A percentile compares a stretch with the other conserved stretches of the same genome.
These are phyloP conservation scores for Rhinella marina DNA, from an alignment of 2,797 vertebrate genomes.

Conservation along the genomic window DNA sequence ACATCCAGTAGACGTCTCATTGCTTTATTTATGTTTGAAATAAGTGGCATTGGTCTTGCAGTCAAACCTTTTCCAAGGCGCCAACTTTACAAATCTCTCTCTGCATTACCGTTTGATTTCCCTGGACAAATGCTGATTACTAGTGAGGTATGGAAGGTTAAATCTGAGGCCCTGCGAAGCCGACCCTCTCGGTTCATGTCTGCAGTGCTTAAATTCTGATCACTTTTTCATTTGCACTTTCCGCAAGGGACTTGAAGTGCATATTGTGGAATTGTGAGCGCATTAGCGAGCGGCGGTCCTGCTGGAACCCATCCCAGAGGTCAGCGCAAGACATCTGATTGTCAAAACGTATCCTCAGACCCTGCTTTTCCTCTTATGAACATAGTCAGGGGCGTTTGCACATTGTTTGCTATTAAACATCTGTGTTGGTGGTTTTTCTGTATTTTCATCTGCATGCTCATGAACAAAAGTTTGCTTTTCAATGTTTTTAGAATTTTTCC, in stretches of 20 bases:
- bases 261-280: slow-evolving; percentile 48
- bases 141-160: slow-evolving; percentile 53
- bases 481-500: not conserved
- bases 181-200: slow-evolving; percentile 44
- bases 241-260: slow-evolving; percentile 45
- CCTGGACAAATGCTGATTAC: slow-evolving; percentile 55
- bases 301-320: slow-evolving; percentile 43
- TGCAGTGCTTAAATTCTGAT: slow-evolving; percentile 54
- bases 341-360: slow-evolving; percentile 42
- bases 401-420: slow-evolving; percentile 39
- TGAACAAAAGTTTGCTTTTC: too few relatives aligned
- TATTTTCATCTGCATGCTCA: too few relatives aligned
- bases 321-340: slow-evolving; percentile 46
- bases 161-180: slow-evolving; percentile 25
- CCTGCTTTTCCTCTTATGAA: slow-evolving; percentile 28
- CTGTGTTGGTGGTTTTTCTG: not conserved
- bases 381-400: slow-evolving; percentile 28
- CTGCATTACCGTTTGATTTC: slow-evolving; percentile 58
- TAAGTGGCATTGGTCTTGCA: slow-evolving; percentile 40
- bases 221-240: slow-evolving; percentile 51
- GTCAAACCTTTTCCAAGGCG: slow-evolving; percentile 34
- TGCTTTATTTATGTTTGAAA: slow-evolving; percentile 51
- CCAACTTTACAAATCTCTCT: slow-evolving; percentile 48
- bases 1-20: not conserved
- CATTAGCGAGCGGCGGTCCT: slow-evolving; percentile 51